Percentiles rank a stretch among this genome's conserved stretches.
phyloP scores from a whole-genome alignment of 23 tunicate species.

The Aplidium turbinatum region DNA sequence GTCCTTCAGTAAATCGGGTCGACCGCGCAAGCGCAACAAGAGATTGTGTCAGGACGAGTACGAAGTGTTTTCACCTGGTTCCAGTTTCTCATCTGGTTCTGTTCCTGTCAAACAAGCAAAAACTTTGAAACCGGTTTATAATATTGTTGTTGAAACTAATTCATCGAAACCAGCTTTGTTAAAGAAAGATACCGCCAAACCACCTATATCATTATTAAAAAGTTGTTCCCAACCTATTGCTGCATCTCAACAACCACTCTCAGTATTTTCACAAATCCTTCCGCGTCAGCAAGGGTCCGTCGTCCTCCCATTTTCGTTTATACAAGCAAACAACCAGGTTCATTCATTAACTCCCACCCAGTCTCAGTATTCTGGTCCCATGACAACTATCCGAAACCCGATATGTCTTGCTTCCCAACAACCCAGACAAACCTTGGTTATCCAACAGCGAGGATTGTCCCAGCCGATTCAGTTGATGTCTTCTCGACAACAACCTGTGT shows the following conservation, averaged over 20 bases:
- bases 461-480: not conserved
- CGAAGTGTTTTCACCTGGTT: slow-evolving; percentile 67
- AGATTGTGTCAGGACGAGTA: slow-evolving; percentile 56
- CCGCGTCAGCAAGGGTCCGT: slow-evolving; percentile 14
- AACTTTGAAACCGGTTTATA: slow-evolving; percentile 22
- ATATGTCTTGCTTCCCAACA: not conserved
- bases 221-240: not conserved
- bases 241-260: not conserved
- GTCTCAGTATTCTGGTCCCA: not conserved
- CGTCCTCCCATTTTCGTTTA: slow-evolving; percentile 48
- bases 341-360: not conserved
- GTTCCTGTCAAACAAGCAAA: slow-evolving; percentile 3
- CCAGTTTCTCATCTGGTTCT: slow-evolving; percentile 35
- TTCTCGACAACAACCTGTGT: no score
- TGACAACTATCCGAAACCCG: not conserved
- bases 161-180: not conserved
- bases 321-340: slow-evolving; percentile 19
- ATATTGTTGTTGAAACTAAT: slow-evolving; percentile 44
- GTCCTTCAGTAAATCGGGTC: slow-evolving; percentile 66
- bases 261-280: no score
- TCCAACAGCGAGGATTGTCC: not conserved
- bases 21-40: slow-evolving; percentile 65
- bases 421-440: not conserved
- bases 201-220: not conserved
- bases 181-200: not conserved